Conservation (phyloP, 2,888 invertebrate genomes). For the Branchipolynoe longqiensis region DNA sequence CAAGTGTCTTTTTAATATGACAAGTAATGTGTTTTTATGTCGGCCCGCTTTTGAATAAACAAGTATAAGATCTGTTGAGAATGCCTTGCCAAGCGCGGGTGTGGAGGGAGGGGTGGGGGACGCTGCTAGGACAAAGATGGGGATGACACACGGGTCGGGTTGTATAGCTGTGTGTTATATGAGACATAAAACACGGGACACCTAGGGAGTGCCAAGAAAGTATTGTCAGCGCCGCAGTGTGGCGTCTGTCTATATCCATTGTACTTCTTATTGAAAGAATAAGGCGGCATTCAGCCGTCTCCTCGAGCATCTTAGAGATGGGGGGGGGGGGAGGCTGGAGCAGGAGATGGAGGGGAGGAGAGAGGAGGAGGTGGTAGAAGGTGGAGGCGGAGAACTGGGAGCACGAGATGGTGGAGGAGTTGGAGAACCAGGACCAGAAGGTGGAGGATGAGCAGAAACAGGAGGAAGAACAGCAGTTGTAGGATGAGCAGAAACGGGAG, state of each 20-base stretch:
- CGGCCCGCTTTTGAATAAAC: slow-evolving; percentile 33
- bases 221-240: slow-evolving; percentile 10
- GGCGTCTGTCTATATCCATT: slow-evolving; percentile 45
- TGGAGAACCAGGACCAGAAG: no score
- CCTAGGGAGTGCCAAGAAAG: slow-evolving; percentile 24
- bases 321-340: not conserved
- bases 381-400: no score
- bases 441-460: no score
- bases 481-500: no score
- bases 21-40: slow-evolving; percentile 30
- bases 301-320: slow-evolving; percentile 16
- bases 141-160: not conserved
- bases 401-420: no score
- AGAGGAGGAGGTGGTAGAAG: no score
- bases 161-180: slow-evolving; percentile 15
- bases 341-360: not conserved
- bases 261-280: not conserved
- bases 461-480: no score
- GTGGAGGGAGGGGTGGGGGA: not conserved
- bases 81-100: not conserved
- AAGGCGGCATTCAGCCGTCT: slow-evolving; percentile 2
- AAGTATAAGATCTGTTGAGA: slow-evolving; percentile 31
- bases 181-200: slow-evolving; percentile 15
- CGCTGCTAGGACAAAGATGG: slow-evolving; percentile 6
- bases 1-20: not conserved